Conservation (phyloP, 2,888 invertebrate species). For the Epirrhoe alternata region DNA sequence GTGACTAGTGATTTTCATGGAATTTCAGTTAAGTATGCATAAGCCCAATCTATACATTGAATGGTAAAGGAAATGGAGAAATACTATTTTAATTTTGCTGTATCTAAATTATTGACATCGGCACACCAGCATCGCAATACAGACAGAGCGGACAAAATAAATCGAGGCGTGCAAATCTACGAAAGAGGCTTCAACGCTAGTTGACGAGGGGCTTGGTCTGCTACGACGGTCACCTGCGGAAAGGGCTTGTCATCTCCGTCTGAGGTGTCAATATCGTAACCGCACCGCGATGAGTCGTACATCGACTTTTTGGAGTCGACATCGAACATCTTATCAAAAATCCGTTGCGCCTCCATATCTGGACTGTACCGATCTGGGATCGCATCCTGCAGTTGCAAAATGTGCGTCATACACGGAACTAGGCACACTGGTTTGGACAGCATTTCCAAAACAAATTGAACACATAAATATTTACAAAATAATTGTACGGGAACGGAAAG, state of each 20-base stretch:
- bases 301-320: constrained; percentile 80
- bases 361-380: constrained; percentile 85
- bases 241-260: constrained; percentile 81
- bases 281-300: constrained; percentile 79
- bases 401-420: constrained; percentile 61
- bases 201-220: constrained; percentile 70
- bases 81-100: no score
- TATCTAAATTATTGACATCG: constrained; percentile 55
- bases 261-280: constrained; percentile 81
- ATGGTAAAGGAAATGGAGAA: no score
- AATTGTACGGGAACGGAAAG: neutral
- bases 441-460: constrained; percentile 17
- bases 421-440: constrained; percentile 17
- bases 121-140: constrained; percentile 65
- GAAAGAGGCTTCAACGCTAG: constrained; percentile 71
- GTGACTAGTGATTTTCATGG: no score
- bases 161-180: constrained; percentile 81
- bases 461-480: constrained; percentile 3
- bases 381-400: constrained; percentile 82
- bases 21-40: no score
- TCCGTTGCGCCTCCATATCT: constrained; percentile 84
- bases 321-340: constrained; percentile 86
- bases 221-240: constrained; percentile 81
- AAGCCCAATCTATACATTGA: no score
- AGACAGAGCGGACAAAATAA: constrained; percentile 75